These are phyloP conservation scores for Nephrocerus scutellatus DNA, from an alignment of 2,888 invertebrate genomes.

Conservation along the genomic window DNA sequence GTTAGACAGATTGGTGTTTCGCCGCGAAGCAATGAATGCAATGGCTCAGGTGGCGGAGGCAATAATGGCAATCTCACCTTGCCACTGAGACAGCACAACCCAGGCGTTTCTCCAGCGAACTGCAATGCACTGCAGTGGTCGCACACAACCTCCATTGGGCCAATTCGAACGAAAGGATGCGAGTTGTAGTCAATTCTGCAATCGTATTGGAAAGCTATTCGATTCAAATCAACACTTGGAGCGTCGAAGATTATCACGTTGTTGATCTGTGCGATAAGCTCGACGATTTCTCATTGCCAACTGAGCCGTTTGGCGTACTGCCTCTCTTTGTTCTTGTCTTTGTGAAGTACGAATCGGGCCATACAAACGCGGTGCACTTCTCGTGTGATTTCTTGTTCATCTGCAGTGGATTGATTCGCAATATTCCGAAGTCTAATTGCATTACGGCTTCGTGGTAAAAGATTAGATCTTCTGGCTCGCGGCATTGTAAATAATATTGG, in stretches of 20 bases:
- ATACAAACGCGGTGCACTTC: constrained; percentile 4
- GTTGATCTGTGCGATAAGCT: background rate
- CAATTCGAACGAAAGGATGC: no score
- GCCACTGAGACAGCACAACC: constrained; percentile 17
- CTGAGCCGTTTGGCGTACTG: constrained; percentile 1
- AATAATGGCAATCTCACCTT: constrained; percentile 16
- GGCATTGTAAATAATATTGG: background rate
- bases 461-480: constrained; percentile 3
- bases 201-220: no score
- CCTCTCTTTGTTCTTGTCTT: constrained; percentile 4
- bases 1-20: constrained; percentile 33
- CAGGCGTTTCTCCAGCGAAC: constrained; percentile 6
- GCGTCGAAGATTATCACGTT: no score
- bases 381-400: constrained; percentile 1
- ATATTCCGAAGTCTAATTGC: background rate
- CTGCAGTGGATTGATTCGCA: background rate
- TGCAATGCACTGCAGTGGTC: no score
- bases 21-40: constrained; percentile 11
- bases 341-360: constrained; percentile 6
- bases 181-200: no score
- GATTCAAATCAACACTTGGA: no score
- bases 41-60: constrained; percentile 13
- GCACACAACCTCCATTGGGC: no score
- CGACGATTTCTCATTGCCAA: constrained; percentile 5
- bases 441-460: background rate